Evolutionary conservation across 2,797 vertebrate genomes (phyloP).

Genomic region (Sebastes melanostomus): DNA sequence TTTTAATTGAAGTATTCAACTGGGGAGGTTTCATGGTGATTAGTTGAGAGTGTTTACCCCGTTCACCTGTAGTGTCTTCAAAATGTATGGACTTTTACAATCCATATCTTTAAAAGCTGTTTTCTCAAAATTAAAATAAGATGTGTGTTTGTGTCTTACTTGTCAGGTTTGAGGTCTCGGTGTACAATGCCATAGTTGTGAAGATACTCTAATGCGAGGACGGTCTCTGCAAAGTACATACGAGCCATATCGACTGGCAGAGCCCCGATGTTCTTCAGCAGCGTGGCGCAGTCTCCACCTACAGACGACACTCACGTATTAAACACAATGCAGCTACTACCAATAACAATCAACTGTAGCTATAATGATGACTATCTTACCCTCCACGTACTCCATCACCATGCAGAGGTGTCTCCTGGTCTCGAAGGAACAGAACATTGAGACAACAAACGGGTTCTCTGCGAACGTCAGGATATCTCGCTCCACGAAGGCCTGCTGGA

Average conservation of each 20-base stretch:
- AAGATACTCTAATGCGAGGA: conserved; percentile 93
- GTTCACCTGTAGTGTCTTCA: no score
- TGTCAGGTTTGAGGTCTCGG: conserved; percentile 97
- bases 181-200: conserved; percentile 98
- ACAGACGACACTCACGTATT: background rate
- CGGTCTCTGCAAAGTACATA: conserved; percentile 97
- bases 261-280: conserved; percentile 95
- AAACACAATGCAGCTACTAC: background rate
- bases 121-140: background rate
- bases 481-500: conserved; percentile 98
- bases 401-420: conserved; percentile 95
- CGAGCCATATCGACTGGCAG: conserved; percentile 95
- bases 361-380: conserved; percentile 64
- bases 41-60: no score
- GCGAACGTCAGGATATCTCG: conserved; percentile 96
- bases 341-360: rapidly evolving
- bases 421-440: conserved; percentile 99
- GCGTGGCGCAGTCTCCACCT: conserved; percentile 96
- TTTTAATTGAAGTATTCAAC: no score
- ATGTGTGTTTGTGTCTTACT: conserved; percentile 77
- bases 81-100: no score
- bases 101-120: no score
- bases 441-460: conserved; percentile 96
- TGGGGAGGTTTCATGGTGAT: no score
- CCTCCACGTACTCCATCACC: conserved; percentile 99